Evolutionary conservation across 2,888 invertebrate species (phyloP), one percentile per base, ranked within the genome.

Genomic region (Macrosiphum euphorbiae): DNA sequence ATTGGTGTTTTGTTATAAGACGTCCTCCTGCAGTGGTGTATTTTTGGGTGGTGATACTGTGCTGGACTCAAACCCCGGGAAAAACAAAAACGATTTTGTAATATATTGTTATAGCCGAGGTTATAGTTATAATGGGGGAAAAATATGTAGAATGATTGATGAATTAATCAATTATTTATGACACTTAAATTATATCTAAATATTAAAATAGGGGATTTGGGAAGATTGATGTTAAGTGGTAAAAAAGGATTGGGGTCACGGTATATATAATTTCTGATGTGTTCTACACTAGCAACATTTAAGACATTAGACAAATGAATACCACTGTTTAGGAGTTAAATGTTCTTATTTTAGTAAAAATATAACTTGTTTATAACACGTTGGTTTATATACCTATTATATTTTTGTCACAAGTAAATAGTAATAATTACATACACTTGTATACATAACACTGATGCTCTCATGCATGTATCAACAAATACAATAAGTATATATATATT

Each of bases 221-320:
- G 8, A 78, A 78, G 78, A 78, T 78, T 78, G 78, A 78, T 78
- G 78, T 78, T 78, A 78, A 78, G 78, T 78, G 78, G 78, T 78
- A 35, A 78, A 78, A 78, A 78, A 35, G 35, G 78, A 78, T 78
- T 78, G 78, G 78, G 78, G 78, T 78, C 78, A 78, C 35, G 20
- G 35, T 35, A 35, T 67, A 67, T 78, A 78, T 20, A 78, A 78
- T 35, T 3, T 41, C 8, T 41, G 35, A 78, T 35, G 35, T 35
- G 20, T 78, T 35, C 20, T 78, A 41, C 20, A 78, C 35, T 35
- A 35, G 2, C 8, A 35, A 20, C 20, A 8, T 20, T 78, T 20
- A 78, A 35, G 78, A 78, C 35, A 78, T 20, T 35, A 35, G 78
- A 78, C 35, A 78, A 35, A 35, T 20, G 7, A 11, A 78, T 78